Evolutionary conservation across 2,113 vertebrate species (phyloP).

Genomic region (Erinaceus europaeus): DNA sequence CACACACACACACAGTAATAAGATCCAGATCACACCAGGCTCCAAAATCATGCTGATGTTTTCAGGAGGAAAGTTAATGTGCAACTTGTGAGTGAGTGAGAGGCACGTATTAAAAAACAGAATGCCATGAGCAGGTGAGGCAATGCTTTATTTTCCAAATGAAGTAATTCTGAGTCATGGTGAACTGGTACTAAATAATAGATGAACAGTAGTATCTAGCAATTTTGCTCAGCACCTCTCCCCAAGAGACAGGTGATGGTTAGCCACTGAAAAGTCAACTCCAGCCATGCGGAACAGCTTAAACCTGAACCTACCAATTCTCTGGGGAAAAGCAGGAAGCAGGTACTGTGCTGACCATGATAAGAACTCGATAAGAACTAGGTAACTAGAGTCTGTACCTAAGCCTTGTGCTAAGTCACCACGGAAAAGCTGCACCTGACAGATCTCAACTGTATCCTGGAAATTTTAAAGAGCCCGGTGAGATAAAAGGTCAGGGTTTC

Average conservation of each 20-base stretch:
- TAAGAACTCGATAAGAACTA: slow-evolving; percentile 22
- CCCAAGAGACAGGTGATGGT: background rate
- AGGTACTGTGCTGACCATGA: background rate
- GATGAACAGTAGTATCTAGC: background rate
- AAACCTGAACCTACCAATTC: background rate
- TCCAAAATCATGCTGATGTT: slow-evolving; percentile 33
- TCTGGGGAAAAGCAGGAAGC: slow-evolving; percentile 36
- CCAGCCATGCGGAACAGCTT: background rate
- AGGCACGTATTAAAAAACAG: slow-evolving; percentile 35
- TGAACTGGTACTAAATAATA: slow-evolving; percentile 25
- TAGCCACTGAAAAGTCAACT: background rate
- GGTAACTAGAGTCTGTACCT: slow-evolving; percentile 12
- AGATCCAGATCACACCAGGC: slow-evolving; percentile 1
- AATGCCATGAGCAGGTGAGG: background rate
- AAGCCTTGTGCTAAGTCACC: background rate
- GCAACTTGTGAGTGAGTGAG: slow-evolving; percentile 46
- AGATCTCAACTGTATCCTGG: background rate
- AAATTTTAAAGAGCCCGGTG: background rate
- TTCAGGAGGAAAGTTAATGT: slow-evolving; percentile 57
- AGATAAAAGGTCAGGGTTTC: background rate
- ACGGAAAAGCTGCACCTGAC: background rate
- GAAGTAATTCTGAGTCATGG: slow-evolving; percentile 14
- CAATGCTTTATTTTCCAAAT: slow-evolving; percentile 28
- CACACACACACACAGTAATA: background rate
- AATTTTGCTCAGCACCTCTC: background rate